These are phyloP conservation scores for Pseudomyrmex flavicornis DNA, from an alignment of 1,140 invertebrate species.

Conservation along the genomic window DNA sequence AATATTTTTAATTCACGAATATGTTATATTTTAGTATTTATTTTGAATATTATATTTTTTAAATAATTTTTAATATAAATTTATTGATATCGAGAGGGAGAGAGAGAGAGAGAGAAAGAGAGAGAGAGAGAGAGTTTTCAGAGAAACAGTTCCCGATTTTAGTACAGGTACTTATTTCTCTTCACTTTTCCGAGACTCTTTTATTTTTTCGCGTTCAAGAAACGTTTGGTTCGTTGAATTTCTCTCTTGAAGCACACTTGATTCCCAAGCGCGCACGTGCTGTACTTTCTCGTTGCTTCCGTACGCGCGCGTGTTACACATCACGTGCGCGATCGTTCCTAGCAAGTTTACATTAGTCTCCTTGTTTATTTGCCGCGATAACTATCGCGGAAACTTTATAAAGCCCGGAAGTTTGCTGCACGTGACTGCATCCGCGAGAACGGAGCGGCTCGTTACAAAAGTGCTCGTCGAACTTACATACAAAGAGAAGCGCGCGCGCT, in stretches of 20 bases:
- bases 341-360: slow-evolving; percentile 44
- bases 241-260: neutral
- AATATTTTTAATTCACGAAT: too few species aligned
- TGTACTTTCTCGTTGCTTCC: slow-evolving; percentile 8
- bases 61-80: too few species aligned
- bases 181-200: neutral
- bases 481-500: neutral
- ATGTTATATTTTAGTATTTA: too few species aligned
- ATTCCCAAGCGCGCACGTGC: slow-evolving; percentile 27
- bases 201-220: neutral
- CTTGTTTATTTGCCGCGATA: slow-evolving; percentile 53
- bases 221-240: neutral
- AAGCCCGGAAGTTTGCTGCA: slow-evolving; percentile 58
- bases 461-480: slow-evolving; percentile 32
- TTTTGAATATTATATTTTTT: neutral
- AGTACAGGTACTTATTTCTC: neutral
- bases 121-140: too few species aligned
- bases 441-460: slow-evolving; percentile 39
- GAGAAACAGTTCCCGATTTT: neutral
- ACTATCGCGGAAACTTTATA: slow-evolving; percentile 49
- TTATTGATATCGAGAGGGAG: too few species aligned
- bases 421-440: slow-evolving; percentile 21
- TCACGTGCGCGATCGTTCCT: slow-evolving; percentile 24
- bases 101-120: too few species aligned
- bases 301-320: slow-evolving; percentile 6